Percentiles rank a stretch among this genome's conserved stretches.
These are phyloP conservation scores for Gerris lacustris DNA, from an alignment of 2,888 invertebrate genomes.

Conservation along the genomic window DNA sequence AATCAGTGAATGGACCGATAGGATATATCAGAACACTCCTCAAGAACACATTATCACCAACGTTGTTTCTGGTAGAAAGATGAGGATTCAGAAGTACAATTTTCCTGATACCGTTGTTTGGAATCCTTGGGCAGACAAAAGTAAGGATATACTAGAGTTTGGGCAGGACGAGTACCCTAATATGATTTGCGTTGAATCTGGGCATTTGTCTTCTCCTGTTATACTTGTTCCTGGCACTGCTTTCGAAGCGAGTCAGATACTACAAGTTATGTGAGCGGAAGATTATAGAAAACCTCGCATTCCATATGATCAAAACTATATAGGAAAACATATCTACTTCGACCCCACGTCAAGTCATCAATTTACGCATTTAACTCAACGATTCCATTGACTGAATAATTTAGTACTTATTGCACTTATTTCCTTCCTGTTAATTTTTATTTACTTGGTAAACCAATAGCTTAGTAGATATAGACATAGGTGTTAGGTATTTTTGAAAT, in stretches of 20 bases:
- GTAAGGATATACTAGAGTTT: conserved; percentile 83
- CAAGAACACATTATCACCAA: conserved; percentile 87
- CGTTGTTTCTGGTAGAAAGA: conserved; percentile 79
- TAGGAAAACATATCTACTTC: background rate
- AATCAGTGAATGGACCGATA: conserved; percentile 83
- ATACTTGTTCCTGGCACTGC: conserved; percentile 80
- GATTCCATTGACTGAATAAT: background rate
- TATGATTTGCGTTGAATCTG: conserved; percentile 93
- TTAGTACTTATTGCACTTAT: background rate
- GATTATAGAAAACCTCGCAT: conserved; percentile 3
- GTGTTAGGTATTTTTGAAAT: too few relatives aligned
- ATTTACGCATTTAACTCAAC: background rate
- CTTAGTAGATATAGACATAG: too few relatives aligned
- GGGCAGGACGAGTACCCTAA: conserved; percentile 94
- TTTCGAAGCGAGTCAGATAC: conserved; percentile 81
- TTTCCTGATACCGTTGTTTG: conserved; percentile 93
- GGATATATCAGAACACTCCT: conserved; percentile 84
- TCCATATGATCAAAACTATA: background rate
- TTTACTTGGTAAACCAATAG: too few relatives aligned
- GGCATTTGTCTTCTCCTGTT: conserved; percentile 76
- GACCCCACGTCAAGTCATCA: background rate
- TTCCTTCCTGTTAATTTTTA: too few relatives aligned
- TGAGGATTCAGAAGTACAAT: conserved; percentile 87
- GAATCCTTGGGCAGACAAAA: conserved; percentile 93
- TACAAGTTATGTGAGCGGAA: conserved; percentile 48